Conservation (phyloP, 2,888 invertebrate species). For the Lasioglossum figueresi region DNA sequence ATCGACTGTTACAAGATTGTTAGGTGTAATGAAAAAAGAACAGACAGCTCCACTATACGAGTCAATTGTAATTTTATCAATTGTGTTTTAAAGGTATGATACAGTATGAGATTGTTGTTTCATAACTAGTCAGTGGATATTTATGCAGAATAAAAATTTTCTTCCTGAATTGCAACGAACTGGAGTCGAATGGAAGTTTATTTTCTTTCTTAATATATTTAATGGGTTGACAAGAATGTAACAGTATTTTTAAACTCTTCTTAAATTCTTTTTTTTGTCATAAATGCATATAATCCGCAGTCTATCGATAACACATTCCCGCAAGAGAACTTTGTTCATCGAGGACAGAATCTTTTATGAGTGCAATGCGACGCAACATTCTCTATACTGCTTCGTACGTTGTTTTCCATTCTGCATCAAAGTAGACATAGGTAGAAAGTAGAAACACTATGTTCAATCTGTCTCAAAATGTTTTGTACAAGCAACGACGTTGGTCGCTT, state of each 20-base stretch:
- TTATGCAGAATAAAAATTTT: too few relatives aligned
- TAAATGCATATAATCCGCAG: too few relatives aligned
- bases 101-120: not conserved
- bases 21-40: not conserved
- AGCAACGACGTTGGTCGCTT: not conserved
- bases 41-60: not conserved
- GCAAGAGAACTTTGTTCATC: not conserved
- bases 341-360: not conserved
- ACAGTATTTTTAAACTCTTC: too few relatives aligned
- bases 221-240: too few relatives aligned
- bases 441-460: not conserved
- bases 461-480: not conserved
- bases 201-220: too few relatives aligned
- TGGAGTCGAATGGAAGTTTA: too few relatives aligned
- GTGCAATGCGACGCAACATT: not conserved
- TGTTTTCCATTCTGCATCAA: not conserved
- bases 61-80: too few relatives aligned
- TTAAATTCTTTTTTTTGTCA: too few relatives aligned
- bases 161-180: too few relatives aligned
- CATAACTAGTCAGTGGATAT: too few relatives aligned
- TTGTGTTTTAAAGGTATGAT: not conserved
- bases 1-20: not conserved
- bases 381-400: not conserved
- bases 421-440: not conserved
- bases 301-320: not conserved